These are phyloP conservation scores for Colinus virginianus DNA, from an alignment of 2,113 vertebrate species.

Conservation along the genomic window DNA sequence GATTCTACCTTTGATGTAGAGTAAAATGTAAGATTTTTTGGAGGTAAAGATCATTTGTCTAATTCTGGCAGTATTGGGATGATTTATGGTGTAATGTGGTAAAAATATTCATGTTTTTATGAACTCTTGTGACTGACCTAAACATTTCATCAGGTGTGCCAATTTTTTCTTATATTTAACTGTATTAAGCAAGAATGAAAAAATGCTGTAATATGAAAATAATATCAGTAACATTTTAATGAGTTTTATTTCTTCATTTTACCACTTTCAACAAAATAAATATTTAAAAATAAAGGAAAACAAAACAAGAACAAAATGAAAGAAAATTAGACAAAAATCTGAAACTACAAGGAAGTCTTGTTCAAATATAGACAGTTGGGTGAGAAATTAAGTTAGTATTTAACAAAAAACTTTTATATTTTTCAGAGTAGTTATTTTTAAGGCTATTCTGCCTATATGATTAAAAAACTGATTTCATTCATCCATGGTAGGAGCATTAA, in stretches of 20 bases:
- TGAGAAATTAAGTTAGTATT: neutral
- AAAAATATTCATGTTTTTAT: neutral
- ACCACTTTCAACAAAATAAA: neutral
- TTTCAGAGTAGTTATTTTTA: neutral
- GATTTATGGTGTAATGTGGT: neutral
- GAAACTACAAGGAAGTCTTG: neutral
- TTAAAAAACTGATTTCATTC: neutral
- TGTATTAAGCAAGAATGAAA: neutral
- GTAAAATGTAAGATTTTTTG: neutral
- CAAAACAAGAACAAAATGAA: neutral
- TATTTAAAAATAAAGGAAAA: neutral
- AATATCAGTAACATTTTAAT: fast-evolving
- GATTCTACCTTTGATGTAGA: neutral
- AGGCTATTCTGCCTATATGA: neutral
- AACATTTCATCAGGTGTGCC: neutral
- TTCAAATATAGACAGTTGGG: neutral
- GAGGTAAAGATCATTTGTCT: neutral
- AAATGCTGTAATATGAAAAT: neutral
- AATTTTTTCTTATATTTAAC: neutral
- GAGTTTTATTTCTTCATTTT: neutral
- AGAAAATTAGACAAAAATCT: neutral
- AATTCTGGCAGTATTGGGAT: neutral
- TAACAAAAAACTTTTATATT: neutral
- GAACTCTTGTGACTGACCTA: neutral
- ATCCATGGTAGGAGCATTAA: neutral